Percentiles rank a stretch among this genome's conserved stretches.
Evolutionary conservation across 2,888 invertebrate genomes (phyloP).

Genomic region (Ectropis crepuscularia): DNA sequence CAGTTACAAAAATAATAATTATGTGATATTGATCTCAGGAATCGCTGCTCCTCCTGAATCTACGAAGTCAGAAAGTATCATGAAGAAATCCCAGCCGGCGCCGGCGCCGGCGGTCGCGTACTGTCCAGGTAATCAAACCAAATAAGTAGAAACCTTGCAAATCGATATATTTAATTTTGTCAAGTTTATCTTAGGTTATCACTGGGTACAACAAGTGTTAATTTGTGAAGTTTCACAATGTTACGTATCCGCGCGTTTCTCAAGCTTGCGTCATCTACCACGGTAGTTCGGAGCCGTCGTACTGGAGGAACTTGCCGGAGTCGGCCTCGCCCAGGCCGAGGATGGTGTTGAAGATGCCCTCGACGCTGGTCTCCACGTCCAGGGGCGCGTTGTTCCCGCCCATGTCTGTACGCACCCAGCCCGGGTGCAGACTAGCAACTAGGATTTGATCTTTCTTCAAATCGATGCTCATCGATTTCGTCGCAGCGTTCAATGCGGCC

Average conservation of each 20-base stretch:
- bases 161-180: background rate
- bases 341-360: conserved; percentile 87
- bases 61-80: conserved; percentile 26
- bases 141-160: conserved; percentile 19
- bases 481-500: conserved; percentile 94
- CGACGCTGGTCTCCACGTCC: conserved; percentile 87
- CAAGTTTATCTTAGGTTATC: background rate
- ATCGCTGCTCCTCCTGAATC: conserved; percentile 10
- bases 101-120: conserved; percentile 12
- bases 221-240: background rate
- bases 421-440: conserved; percentile 92
- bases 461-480: conserved; percentile 93
- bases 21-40: conserved; percentile 10
- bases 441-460: conserved; percentile 90
- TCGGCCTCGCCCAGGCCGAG: conserved; percentile 85
- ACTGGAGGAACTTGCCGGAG: conserved; percentile 91
- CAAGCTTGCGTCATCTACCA: conserved; percentile 84
- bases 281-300: conserved; percentile 89
- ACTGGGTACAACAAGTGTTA: background rate
- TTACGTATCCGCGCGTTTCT: background rate
- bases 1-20: background rate
- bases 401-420: conserved; percentile 96
- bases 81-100: conserved; percentile 22
- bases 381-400: conserved; percentile 93
- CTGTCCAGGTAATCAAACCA: conserved; percentile 26